Percentiles rank a stretch among this genome's conserved stretches.
phyloP scores from a whole-genome alignment of 2,888 invertebrate species.

The Patella ulyssiponensis region DNA sequence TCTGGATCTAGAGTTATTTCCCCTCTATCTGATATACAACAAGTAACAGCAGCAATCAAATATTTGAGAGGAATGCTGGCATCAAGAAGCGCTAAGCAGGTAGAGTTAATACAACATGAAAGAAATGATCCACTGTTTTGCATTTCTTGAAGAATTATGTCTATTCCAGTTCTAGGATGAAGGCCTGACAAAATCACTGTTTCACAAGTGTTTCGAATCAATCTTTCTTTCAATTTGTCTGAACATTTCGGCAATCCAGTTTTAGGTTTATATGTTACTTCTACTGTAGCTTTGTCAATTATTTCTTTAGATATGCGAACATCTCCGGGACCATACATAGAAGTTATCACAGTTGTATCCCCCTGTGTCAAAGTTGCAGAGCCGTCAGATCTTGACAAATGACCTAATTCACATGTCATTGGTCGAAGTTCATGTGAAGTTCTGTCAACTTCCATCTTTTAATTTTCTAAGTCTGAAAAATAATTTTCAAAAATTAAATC shows the following conservation, averaged over 20 bases:
- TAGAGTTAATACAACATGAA: constrained; percentile 86
- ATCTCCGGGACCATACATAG: constrained; percentile 87
- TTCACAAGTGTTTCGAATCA: constrained; percentile 85
- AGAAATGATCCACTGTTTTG: constrained; percentile 80
- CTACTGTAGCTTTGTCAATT: constrained; percentile 85
- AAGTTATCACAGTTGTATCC: constrained; percentile 83
- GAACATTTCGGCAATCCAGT: constrained; percentile 81
- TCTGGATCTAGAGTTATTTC: constrained; percentile 80
- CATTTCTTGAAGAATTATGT: constrained; percentile 87
- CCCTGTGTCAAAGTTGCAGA: constrained; percentile 74
- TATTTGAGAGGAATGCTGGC: constrained; percentile 88
- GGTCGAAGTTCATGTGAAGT: constrained; percentile 34
- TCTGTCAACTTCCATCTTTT: not conserved
- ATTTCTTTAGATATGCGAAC: constrained; percentile 83
- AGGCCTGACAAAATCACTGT: constrained; percentile 80
- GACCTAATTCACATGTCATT: constrained; percentile 55
- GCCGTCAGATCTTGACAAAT: constrained; percentile 63
- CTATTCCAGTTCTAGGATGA: constrained; percentile 86
- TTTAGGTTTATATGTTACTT: constrained; percentile 84
- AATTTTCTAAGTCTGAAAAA: too few relatives aligned
- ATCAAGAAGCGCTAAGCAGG: constrained; percentile 86
- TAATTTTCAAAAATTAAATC: too few relatives aligned
- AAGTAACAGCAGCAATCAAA: constrained; percentile 85
- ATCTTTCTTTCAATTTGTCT: constrained; percentile 83
- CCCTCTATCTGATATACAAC: constrained; percentile 78